These are phyloP conservation scores for Dermatophagoides farinae DNA, from an alignment of 1,140 invertebrate genomes.

Conservation along the genomic window DNA sequence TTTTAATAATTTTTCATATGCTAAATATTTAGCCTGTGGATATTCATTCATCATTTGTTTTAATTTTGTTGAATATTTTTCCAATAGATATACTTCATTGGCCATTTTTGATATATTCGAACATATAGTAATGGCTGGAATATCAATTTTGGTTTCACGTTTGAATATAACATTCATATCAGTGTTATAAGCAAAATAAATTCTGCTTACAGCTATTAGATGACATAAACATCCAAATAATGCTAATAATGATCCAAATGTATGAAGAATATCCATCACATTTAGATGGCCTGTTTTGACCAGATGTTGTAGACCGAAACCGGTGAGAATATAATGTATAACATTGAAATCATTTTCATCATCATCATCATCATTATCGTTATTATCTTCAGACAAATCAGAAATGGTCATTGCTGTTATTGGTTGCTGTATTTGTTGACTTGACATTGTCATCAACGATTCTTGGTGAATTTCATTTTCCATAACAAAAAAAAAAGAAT, in stretches of 20 bases:
- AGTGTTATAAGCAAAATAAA: conserved; percentile 9
- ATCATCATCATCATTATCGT: too few relatives aligned
- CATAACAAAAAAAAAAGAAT: too few relatives aligned
- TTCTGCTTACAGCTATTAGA: not conserved
- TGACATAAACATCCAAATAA: conserved; percentile 6
- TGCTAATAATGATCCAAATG: not conserved
- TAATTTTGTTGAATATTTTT: not conserved
- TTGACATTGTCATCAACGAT: too few relatives aligned
- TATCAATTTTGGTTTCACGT: conserved; percentile 4
- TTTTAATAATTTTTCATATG: not conserved
- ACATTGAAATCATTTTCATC: too few relatives aligned
- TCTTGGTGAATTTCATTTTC: too few relatives aligned
- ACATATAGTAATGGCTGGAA: conserved; percentile 7
- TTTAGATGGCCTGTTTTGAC: too few relatives aligned
- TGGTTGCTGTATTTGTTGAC: too few relatives aligned
- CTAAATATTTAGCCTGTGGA: not conserved
- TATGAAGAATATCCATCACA: too few relatives aligned
- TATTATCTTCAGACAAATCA: too few relatives aligned
- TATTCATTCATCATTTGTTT: not conserved
- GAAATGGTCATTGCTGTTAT: too few relatives aligned
- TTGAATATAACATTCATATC: conserved; percentile 2
- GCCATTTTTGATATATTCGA: not conserved
- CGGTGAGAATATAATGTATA: too few relatives aligned
- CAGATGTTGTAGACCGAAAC: too few relatives aligned
- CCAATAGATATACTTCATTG: not conserved